Base-by-base conservation (phyloP, 2,888 invertebrate genomes). In the Thymelicus sylvestris region DNA sequence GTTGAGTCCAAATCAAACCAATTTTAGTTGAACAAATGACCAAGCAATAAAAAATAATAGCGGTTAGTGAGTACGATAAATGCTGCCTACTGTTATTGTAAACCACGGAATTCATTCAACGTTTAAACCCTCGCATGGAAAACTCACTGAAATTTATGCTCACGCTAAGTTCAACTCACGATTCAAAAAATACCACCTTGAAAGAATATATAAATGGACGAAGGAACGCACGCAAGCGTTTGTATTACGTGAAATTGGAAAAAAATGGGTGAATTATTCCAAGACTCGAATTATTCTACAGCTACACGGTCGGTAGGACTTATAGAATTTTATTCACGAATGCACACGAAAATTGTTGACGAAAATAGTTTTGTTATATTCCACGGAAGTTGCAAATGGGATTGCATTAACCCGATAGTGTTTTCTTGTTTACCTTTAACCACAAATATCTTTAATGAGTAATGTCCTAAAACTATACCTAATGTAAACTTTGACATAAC, bases 71-170 rank as follows among this genome's bases (percentile, higher is more conserved):
- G 31, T 31, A 31, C 31, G 1, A 31, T 31, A 15, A 50, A 19
- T 6, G 2, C 19, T 52, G 52, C 5, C 6, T 19, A 3, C 55
- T 55, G 24, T 24, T 10, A 55, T 31, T 55, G 24, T 55, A 72
- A 31, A 71, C 66, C 47, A 15, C 52, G 61, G 59, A 10, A 50
- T 59, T 59, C 59, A 59, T 38, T 39, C 59, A 38, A 59, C 59
- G 39, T n/a, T 59, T 13, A 38, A 57, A 59, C 8, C 38, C 48
- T 67, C 12, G 67, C 67, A 48, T 67, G 67, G n/a, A 61, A 61
- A 67, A 60, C 60, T 61, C 60, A 60, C 50, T 50, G 60, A 61
- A 67, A 67, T 67, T 60, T 67, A 60, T 50, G 67, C 60, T 59
- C 48, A 48, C 55, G 60, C 67, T 31, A 38, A 66, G 67, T 48